Evolutionary conservation across 1,140 invertebrate genomes (phyloP).

Genomic region (Bombus consobrinus): DNA sequence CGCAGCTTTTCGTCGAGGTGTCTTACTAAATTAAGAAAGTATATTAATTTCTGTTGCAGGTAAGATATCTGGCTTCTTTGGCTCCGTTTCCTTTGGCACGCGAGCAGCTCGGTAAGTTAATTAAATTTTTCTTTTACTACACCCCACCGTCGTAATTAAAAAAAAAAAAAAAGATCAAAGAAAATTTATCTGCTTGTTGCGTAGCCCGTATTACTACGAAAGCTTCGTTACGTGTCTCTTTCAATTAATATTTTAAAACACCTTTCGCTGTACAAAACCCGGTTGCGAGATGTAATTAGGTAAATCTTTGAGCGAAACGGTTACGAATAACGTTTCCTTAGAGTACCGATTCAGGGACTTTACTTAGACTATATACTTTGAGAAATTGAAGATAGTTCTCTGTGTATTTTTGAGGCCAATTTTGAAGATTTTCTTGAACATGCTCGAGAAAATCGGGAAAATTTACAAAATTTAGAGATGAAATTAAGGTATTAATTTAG

Average conservation of each 20-base stretch:
- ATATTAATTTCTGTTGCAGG: constrained; percentile 65
- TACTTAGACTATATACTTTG: too few relatives aligned
- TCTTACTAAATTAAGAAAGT: constrained; percentile 33
- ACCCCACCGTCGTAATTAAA: constrained; percentile 38
- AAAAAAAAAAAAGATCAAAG: constrained; percentile 30
- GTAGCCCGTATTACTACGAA: not conserved
- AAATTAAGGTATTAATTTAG: too few relatives aligned
- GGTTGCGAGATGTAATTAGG: too few relatives aligned
- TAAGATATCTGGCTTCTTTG: constrained; percentile 59
- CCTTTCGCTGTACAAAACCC: too few relatives aligned
- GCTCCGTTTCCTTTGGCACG: constrained; percentile 56
- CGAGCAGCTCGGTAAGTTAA: constrained; percentile 59
- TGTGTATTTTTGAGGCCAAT: too few relatives aligned
- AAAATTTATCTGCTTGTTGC: constrained; percentile 19
- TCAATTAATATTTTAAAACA: constrained; percentile 2
- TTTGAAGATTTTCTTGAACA: too few relatives aligned
- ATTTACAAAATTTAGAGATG: too few relatives aligned
- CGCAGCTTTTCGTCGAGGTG: not conserved
- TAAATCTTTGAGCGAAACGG: too few relatives aligned
- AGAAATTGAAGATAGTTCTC: too few relatives aligned
- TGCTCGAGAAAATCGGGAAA: too few relatives aligned
- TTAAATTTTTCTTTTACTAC: constrained; percentile 56
- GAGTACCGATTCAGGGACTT: too few relatives aligned
- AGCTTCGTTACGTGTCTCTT: not conserved
- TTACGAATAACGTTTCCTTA: too few relatives aligned